Base-by-base conservation (phyloP, 2,797 vertebrate genomes). In the Stomatorhinus walkeri region DNA sequence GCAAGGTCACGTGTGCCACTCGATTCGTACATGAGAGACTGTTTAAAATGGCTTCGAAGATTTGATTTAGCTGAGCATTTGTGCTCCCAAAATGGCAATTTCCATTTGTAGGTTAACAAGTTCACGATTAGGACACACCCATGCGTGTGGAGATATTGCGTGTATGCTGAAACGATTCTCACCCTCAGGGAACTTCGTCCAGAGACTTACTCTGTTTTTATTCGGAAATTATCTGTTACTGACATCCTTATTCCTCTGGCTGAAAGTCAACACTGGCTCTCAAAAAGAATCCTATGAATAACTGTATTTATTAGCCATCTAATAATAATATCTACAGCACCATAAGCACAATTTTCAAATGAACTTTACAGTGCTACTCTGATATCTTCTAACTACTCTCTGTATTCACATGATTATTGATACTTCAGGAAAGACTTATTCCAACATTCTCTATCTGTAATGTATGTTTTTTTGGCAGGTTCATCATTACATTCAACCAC, bases 1-100 rank as follows among this genome's bases (percentile, higher is more conserved):
- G 40, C 76, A 46, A 85, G 43, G 43, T 52, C 83, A 85, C 83
- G 24, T 85, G 49, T 85, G 83, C 49, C 49, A 54, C 24, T 51
- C 84, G 28, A 32, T 51, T 32, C 1, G 48, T 51, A 85, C 84
- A 28, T 85, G 84, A 85, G 84, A 85, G 48, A 51, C 22, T 54
- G 28, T 52, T 32, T 85, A 51, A 85, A 85, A 85, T 32, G 51
- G 46, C 84, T 85, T 85, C 49, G 22, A 28, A 85, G 46, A 85
- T 85, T 16, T 54, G 84, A 85, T 85, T 85, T 85, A 85, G 84
- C 51, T 51, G 48, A 51, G 48, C 48, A 16, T 85, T 85, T 54
- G 46, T 85, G 51, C 84, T 85, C 84, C 84, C 84, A 85, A 85
- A 85, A 85, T 81, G 84, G 48, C 83, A 85, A 32, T 85, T 85